Conservation (phyloP, 2,888 invertebrate species). For the Meliscaeva auricollis region DNA sequence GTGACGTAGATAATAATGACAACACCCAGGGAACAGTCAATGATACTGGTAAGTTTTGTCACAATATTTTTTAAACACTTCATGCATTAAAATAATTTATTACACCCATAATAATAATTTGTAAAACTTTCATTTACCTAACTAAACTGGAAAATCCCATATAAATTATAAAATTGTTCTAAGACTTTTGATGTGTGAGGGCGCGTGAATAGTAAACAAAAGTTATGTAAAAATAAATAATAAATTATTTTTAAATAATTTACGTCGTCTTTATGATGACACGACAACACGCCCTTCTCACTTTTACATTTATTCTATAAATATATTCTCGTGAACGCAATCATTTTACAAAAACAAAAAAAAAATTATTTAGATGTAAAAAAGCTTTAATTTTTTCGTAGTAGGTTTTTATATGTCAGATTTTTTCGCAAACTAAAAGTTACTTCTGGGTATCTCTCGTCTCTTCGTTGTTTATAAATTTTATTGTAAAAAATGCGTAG, state of each 20-base stretch:
- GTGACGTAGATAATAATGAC: constrained; percentile 78
- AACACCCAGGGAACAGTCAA: constrained; percentile 78
- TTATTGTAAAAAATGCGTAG: constrained; percentile 25
- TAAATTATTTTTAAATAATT: constrained; percentile 15
- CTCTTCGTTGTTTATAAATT: not conserved
- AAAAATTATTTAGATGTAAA: not conserved
- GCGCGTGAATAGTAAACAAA: constrained; percentile 2
- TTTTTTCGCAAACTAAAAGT: not conserved
- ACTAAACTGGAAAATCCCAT: not conserved
- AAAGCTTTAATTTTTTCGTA: not conserved
- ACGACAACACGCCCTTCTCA: constrained; percentile 1
- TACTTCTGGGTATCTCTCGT: not conserved
- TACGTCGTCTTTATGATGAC: not conserved
- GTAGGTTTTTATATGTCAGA: not conserved
- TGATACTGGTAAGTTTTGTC: constrained; percentile 77
- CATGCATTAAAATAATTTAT: not conserved
- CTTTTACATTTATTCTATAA: not conserved
- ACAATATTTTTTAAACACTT: not conserved
- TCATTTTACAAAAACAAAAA: constrained; percentile 2
- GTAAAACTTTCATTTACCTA: not conserved
- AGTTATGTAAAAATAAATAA: not conserved
- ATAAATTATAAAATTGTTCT: not conserved
- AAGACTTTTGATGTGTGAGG: not conserved
- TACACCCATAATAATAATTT: not conserved
- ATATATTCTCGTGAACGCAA: constrained; percentile 16